Evolutionary conservation across 2,888 invertebrate species (phyloP), one percentile per base, ranked within the genome.

Genomic region (Phlogophora meticulosa): DNA sequence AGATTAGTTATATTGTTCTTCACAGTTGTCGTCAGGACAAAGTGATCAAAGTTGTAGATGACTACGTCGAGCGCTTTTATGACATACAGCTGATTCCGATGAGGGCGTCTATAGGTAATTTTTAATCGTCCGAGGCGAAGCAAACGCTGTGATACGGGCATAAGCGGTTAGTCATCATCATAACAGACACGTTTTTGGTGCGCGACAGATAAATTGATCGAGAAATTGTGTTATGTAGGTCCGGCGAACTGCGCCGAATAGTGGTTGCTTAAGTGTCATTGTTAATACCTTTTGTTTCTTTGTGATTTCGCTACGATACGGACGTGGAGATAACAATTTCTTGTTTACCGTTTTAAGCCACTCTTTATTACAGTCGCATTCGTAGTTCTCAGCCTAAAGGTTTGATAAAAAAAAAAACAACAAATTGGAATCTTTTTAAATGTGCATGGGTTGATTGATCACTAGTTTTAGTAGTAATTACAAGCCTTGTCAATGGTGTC

Each of bases 121-220:
- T 84, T 84, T 81, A 86, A 87, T 89, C 87, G 86, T 88, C 87
- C 84, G 85, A 84, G 83, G 83, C 82, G 87, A 85, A 90, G 91
- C 92, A 91, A 92, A 89, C 85, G 85, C 80, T 86, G 79, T 88
- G 91, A 91, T 92, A 92, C 90, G 90, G 88, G 80, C 88, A 92
- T 91, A 90, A 87, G 88, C 90, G 89, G 93, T 95, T 94, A 95
- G 95, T 95, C 95, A 94, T 93, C 93, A 88, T 81, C 86, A 86
- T 80, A 87, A 88, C 87, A 93, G 90, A 91, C 90, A 91, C 91
- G 89, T 92, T 91, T 81, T 87, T 87, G 83, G 85, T 84, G 85
- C 85, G 82, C 76, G 83, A 74, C 87, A 81, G 89, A 90, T 88
- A 89, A 87, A 85, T 87, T 87, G 81, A 82, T 88, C 79, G 78